These are phyloP conservation scores for Gymnoscopelus microlampas DNA, from an alignment of 2,797 vertebrate species.

Conservation along the genomic window DNA sequence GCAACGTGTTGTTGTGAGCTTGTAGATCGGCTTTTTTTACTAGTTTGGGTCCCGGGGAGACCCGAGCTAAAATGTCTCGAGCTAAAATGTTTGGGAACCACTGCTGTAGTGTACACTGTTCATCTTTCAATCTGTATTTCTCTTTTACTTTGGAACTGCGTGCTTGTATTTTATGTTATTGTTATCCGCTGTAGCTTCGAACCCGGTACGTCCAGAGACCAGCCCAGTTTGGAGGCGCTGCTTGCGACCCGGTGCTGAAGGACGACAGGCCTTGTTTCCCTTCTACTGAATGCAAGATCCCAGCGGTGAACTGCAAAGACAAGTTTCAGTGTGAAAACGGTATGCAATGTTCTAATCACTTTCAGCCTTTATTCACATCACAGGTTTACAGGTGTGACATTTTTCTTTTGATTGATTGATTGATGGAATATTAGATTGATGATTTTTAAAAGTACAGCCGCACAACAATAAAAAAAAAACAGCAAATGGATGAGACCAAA, in stretches of 20 bases:
- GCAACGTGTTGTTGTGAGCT: too few species aligned
- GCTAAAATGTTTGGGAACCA: too few species aligned
- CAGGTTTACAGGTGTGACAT: too few species aligned
- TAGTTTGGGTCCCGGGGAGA: too few species aligned
- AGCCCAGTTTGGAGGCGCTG: conserved; percentile 88
- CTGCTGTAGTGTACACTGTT: background rate
- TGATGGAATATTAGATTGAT: too few species aligned
- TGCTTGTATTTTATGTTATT: conserved; percentile 6
- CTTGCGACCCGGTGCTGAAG: conserved; percentile 78
- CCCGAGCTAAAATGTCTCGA: too few species aligned
- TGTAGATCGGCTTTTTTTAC: too few species aligned
- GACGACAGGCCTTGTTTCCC: conserved; percentile 84
- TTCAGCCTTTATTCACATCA: too few species aligned
- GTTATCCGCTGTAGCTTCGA: conserved; percentile 78
- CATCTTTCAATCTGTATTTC: conserved; percentile 1
- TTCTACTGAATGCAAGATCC: conserved; percentile 83
- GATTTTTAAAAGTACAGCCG: too few species aligned
- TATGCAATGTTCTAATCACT: conserved; percentile 46
- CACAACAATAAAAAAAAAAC: too few species aligned
- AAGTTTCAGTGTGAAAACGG: conserved; percentile 91
- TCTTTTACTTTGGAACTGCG: background rate
- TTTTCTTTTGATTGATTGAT: too few species aligned
- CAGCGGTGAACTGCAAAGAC: conserved; percentile 82
- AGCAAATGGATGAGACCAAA: too few species aligned
- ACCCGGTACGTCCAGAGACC: conserved; percentile 80